A percentile compares a stretch with the other conserved stretches of the same genome.
Conservation (phyloP, 2,888 invertebrate species). For the Sarcophaga subvicina region DNA sequence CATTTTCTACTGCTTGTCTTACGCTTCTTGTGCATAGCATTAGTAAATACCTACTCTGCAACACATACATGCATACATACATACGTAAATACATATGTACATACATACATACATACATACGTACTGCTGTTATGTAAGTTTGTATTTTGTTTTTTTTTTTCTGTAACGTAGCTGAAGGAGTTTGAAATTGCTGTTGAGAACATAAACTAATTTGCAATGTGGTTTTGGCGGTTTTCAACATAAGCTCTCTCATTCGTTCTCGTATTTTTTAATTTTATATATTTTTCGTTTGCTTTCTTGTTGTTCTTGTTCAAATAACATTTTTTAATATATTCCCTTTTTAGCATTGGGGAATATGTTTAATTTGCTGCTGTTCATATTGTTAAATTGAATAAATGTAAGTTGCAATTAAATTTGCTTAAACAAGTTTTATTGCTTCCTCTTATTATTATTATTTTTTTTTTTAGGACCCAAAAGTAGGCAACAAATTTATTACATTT, state of each 20-base stretch:
- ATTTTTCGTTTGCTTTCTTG: background rate
- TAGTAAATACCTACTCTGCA: background rate
- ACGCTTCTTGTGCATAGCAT: background rate
- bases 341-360: conserved; percentile 40
- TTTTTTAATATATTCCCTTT: conserved; percentile 29
- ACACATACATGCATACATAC: too few species aligned
- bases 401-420: conserved; percentile 43
- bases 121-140: background rate
- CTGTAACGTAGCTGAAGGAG: conserved; percentile 34
- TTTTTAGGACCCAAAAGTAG: background rate
- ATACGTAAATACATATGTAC: too few species aligned
- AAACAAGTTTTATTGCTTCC: conserved; percentile 22
- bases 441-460: background rate
- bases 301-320: background rate
- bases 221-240: conserved; percentile 70
- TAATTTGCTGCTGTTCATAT: conserved; percentile 19
- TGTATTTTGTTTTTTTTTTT: background rate
- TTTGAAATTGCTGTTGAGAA: conserved; percentile 52
- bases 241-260: background rate
- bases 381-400: conserved; percentile 49
- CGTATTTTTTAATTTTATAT: conserved; percentile 8
- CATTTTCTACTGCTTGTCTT: conserved; percentile 38
- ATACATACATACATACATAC: too few species aligned
- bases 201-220: conserved; percentile 76
- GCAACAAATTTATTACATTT: background rate